These are phyloP conservation scores for Tachystola acroxantha DNA, from an alignment of 2,888 invertebrate species.

Conservation along the genomic window DNA sequence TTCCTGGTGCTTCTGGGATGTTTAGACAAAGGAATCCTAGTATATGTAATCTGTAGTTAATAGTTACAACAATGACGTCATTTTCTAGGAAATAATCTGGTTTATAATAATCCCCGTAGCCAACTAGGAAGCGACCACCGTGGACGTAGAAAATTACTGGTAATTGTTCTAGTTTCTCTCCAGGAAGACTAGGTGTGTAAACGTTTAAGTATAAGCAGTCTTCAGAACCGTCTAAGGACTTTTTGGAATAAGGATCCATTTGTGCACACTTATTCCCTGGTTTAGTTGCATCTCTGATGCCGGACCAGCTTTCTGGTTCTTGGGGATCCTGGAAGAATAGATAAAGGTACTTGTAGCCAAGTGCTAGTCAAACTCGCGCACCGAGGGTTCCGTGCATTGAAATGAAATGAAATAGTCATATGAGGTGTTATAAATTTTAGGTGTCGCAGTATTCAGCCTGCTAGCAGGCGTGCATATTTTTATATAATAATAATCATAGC, in stretches of 20 bases:
- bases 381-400: no score
- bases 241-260: slow-evolving; percentile 54
- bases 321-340: slow-evolving; percentile 61
- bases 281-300: slow-evolving; percentile 51
- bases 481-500: no score
- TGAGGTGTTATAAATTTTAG: no score
- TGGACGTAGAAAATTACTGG: slow-evolving; percentile 79
- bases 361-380: no score
- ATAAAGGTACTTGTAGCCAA: no score
- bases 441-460: no score
- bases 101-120: slow-evolving; percentile 67
- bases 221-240: slow-evolving; percentile 73
- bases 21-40: slow-evolving; percentile 57
- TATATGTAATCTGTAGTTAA: slow-evolving; percentile 56
- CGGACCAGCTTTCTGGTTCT: slow-evolving; percentile 44
- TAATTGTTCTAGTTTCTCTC: slow-evolving; percentile 38
- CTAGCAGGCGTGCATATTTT: no score
- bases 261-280: slow-evolving; percentile 63
- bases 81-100: slow-evolving; percentile 56
- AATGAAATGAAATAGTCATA: no score
- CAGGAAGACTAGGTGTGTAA: slow-evolving; percentile 77
- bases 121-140: slow-evolving; percentile 75
- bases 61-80: slow-evolving; percentile 54
- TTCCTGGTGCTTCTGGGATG: slow-evolving; percentile 57
- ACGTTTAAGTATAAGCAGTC: slow-evolving; percentile 84